These are phyloP conservation scores for Hydrocynus forskahlii DNA, from an alignment of 2,797 vertebrate species.

Conservation along the genomic window DNA sequence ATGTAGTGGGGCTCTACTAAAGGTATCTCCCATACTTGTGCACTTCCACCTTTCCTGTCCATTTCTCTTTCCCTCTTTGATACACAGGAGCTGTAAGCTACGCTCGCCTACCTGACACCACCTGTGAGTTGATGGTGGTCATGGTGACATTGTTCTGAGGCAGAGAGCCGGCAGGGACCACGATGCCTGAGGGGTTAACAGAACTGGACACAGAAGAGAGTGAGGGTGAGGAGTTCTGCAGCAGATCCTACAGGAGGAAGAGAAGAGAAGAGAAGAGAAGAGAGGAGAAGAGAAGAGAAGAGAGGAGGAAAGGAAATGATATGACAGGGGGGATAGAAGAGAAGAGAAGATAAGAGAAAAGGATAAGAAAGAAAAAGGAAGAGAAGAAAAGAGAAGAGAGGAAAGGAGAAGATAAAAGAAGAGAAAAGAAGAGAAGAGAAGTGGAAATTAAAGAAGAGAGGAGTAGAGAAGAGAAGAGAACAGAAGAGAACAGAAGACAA, in stretches of 20 bases:
- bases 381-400: background rate
- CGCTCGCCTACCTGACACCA: conserved; percentile 87
- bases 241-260: conserved; percentile 83
- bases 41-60: background rate
- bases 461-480: background rate
- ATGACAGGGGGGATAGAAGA: too few relatives aligned
- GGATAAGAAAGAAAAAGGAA: background rate
- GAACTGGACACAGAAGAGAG: conserved; percentile 88
- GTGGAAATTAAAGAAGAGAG: background rate
- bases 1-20: too few relatives aligned
- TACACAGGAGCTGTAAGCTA: background rate
- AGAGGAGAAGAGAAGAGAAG: background rate
- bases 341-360: conserved; percentile 1
- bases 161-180: conserved; percentile 87
- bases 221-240: conserved; percentile 93
- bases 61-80: background rate
- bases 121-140: conserved; percentile 90
- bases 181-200: conserved; percentile 90
- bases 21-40: too few relatives aligned
- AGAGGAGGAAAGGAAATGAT: too few relatives aligned
- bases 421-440: background rate
- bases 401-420: background rate
- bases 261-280: background rate
- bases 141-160: conserved; percentile 91
- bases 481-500: background rate